These are phyloP conservation scores for Drosophila azteca DNA, from an alignment of 1,140 invertebrate genomes.

Conservation along the genomic window DNA sequence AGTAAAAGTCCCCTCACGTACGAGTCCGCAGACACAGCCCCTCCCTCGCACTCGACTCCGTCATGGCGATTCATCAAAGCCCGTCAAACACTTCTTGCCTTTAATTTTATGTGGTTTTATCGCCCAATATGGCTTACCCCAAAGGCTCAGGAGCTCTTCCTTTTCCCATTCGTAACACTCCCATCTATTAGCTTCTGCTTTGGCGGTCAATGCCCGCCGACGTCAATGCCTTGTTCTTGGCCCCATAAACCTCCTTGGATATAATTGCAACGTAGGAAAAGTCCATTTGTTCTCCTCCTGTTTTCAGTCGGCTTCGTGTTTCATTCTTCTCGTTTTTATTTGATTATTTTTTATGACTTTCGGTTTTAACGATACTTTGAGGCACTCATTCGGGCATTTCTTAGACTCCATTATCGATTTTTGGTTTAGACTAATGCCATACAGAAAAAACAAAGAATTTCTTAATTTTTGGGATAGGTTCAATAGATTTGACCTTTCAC, in stretches of 20 bases:
- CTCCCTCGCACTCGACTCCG: not conserved
- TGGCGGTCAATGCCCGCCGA: slow-evolving; percentile 29
- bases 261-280: slow-evolving; percentile 51
- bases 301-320: slow-evolving; percentile 2
- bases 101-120: slow-evolving; percentile 65
- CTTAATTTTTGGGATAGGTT: too few relatives aligned
- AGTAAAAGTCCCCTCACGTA: slow-evolving; percentile 69
- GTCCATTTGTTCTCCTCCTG: slow-evolving; percentile 16
- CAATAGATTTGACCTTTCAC: too few relatives aligned
- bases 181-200: not conserved
- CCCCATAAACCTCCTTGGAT: slow-evolving; percentile 28
- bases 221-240: slow-evolving; percentile 37
- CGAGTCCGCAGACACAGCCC: not conserved
- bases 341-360: slow-evolving; percentile 69
- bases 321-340: slow-evolving; percentile 27
- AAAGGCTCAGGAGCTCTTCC: not conserved
- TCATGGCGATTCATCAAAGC: slow-evolving; percentile 41
- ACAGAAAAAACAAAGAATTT: too few relatives aligned
- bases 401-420: slow-evolving; percentile 32
- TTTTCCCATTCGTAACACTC: not conserved
- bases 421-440: not conserved
- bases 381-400: slow-evolving; percentile 40
- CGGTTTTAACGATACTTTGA: slow-evolving; percentile 58
- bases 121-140: slow-evolving; percentile 64
- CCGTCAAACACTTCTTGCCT: slow-evolving; percentile 42